These are phyloP conservation scores for Stenodema calcarata DNA, from an alignment of 2,888 invertebrate genomes.

Conservation along the genomic window DNA sequence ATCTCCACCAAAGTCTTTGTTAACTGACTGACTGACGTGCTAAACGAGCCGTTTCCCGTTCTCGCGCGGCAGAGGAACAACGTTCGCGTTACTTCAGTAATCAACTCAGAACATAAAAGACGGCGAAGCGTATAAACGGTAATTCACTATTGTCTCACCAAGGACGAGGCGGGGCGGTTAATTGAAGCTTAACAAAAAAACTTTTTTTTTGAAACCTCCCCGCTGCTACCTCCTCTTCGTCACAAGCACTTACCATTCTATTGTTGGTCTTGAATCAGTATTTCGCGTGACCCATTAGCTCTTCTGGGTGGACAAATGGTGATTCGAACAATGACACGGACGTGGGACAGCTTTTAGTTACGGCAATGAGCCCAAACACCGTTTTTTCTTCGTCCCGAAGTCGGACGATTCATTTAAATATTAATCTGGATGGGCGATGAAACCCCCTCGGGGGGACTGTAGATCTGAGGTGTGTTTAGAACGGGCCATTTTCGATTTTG, in stretches of 20 bases:
- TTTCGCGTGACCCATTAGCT: constrained; percentile 42
- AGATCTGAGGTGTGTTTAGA: not conserved
- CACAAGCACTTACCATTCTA: constrained; percentile 7
- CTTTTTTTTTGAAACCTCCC: not conserved
- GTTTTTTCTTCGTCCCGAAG: not conserved
- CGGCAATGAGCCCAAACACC: constrained; percentile 2
- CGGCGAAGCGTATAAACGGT: constrained; percentile 31
- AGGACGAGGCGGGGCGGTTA: not conserved
- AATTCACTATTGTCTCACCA: constrained; percentile 42
- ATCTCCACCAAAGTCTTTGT: not conserved
- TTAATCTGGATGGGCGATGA: not conserved
- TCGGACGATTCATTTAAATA: constrained; percentile 3
- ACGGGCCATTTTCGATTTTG: not conserved
- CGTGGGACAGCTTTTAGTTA: constrained; percentile 37
- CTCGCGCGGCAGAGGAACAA: not conserved
- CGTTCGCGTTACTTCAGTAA: constrained; percentile 21
- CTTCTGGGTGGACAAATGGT: not conserved
- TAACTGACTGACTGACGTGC: not conserved
- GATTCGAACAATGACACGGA: constrained; percentile 16
- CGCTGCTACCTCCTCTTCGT: not conserved
- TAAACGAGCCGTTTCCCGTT: not conserved
- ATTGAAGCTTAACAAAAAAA: constrained; percentile 33
- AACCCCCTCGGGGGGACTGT: too few relatives aligned
- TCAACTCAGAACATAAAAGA: not conserved
- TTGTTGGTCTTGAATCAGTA: constrained; percentile 37